A percentile compares a stretch with the other conserved stretches of the same genome.
phyloP scores from a whole-genome alignment of 2,797 vertebrate species.

The Aythya fuligula region DNA sequence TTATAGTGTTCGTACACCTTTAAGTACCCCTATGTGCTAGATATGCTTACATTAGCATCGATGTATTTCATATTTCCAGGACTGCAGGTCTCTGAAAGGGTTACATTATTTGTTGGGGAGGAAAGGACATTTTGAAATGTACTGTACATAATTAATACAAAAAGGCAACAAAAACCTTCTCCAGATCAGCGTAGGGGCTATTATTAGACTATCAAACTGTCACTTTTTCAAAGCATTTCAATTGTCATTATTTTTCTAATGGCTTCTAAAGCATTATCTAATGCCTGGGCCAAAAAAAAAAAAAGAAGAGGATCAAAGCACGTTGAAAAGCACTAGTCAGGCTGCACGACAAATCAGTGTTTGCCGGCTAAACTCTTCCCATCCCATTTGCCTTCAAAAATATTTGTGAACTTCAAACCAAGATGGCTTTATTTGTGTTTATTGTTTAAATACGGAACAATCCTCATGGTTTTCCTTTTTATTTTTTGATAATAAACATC shows the following conservation, averaged over 20 bases:
- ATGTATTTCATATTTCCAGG: neutral
- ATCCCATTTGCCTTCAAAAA: constrained; percentile 23
- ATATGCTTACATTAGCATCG: neutral
- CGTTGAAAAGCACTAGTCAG: constrained; percentile 51
- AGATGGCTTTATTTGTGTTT: constrained; percentile 1
- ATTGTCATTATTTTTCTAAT: constrained; percentile 63
- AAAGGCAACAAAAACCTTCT: constrained; percentile 48
- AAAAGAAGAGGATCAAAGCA: constrained; percentile 63
- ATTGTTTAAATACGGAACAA: neutral
- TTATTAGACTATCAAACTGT: constrained; percentile 75
- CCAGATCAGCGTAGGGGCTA: constrained; percentile 57
- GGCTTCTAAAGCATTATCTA: constrained; percentile 72
- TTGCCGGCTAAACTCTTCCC: constrained; percentile 51
- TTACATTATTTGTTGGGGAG: constrained; percentile 45
- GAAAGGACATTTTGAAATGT: constrained; percentile 27
- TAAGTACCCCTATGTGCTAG: rapidly evolving
- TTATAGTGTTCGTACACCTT: rapidly evolving
- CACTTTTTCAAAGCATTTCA: constrained; percentile 74
- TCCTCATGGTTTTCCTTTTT: constrained; percentile 23
- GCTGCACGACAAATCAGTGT: constrained; percentile 34
- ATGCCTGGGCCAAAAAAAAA: constrained; percentile 72
- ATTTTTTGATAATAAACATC: neutral
- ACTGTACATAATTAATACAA: constrained; percentile 58
- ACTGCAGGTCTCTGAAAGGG: neutral
- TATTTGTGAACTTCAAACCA: neutral